Evolutionary conservation across 2,797 vertebrate species (phyloP), one percentile per base, ranked within the genome.

Genomic region (Artibeus lituratus): DNA sequence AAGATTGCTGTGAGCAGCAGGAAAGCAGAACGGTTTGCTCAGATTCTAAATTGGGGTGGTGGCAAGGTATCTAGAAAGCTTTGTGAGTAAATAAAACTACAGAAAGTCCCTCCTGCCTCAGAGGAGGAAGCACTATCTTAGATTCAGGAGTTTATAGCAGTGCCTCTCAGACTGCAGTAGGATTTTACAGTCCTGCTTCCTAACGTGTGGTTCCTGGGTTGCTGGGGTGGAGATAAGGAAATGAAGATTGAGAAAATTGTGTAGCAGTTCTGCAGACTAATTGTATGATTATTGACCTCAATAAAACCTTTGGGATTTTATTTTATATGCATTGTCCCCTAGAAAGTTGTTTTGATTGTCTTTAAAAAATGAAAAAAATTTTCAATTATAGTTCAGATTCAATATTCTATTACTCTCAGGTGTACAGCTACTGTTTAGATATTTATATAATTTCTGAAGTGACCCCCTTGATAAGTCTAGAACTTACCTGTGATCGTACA

Each of bases 231-330:
- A 80, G 47, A 88, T 35, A 44, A 59, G 84, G n/a, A 90, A 90
- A 47, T 29, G 26, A 93, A 93, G 55, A 39, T 78, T 65, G 62
- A 95, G 81, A 78, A 87, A 95, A 21, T 32, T 78, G 26, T 77
- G 16, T 76, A 77, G 78, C 47, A 69, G 0, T 47, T 87, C 77
- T 35, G 5, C 57, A 92, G 53, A 87, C 29, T 78, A 78, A 47
- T 93, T 89, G 86, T 91, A 57, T 67, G 42, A 76, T n/a, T 88
- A 2, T 49, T 93, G 42, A 91, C 6, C 53, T 35, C 80, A 92
- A 65, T 74, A 81, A 88, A 85, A 69, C 6, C 73, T 67, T 93
- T 82, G 37, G 19, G 32, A 35, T 85, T 94, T 95, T 96, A 85
- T 81, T 91, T 89, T 90, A 26, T 87, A 49, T 69, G 21, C 42